These are phyloP conservation scores for Pantala flavescens DNA, from an alignment of 1,140 invertebrate species.

Conservation along the genomic window DNA sequence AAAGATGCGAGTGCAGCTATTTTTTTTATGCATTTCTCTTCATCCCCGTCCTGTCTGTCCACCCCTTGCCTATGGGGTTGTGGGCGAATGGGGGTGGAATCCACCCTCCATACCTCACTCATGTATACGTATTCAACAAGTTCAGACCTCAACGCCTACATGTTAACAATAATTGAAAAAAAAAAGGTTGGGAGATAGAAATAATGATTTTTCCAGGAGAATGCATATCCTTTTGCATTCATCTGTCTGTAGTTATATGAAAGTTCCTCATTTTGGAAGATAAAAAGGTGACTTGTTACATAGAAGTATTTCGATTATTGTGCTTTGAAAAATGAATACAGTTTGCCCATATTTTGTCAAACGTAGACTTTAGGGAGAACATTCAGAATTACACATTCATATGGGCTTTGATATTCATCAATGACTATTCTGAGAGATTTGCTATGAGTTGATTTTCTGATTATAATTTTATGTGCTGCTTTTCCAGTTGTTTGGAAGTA, in stretches of 20 bases:
- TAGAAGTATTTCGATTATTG: neutral
- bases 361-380: neutral
- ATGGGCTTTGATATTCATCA: neutral
- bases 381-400: neutral
- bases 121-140: neutral
- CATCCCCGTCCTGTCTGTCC: neutral
- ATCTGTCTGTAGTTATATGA: neutral
- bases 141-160: neutral
- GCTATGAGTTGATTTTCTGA: too few relatives aligned
- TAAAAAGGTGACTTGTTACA: neutral
- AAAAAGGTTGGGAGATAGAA: too few relatives aligned
- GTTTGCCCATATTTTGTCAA: neutral
- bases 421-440: too few relatives aligned
- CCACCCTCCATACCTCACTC: constrained; percentile 2
- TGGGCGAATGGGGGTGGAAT: neutral
- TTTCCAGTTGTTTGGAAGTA: neutral
- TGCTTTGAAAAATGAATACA: neutral
- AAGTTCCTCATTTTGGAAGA: constrained; percentile 6
- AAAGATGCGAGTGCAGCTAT: neutral
- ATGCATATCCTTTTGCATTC: neutral
- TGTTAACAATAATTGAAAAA: neutral
- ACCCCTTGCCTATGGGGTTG: neutral
- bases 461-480: too few relatives aligned
- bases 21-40: constrained; percentile 11
- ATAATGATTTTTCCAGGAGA: too few relatives aligned